phyloP scores from a whole-genome alignment of 2,888 invertebrate species.

The Heliconius erato region DNA sequence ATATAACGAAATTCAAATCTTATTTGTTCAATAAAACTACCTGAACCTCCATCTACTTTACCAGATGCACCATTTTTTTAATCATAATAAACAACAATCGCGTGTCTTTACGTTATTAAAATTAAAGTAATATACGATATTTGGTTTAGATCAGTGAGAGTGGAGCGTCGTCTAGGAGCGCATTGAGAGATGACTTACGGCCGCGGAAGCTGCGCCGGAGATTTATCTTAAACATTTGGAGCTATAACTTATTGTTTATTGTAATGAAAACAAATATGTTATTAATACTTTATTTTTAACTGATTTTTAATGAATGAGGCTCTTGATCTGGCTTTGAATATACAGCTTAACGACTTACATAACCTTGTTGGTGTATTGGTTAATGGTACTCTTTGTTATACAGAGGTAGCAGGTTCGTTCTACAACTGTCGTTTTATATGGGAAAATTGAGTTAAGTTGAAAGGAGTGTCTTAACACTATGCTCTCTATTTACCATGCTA shows the following conservation, averaged over 20 bases:
- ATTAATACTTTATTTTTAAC: constrained; percentile 22
- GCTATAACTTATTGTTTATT: constrained; percentile 17
- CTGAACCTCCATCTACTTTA: neutral
- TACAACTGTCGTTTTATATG: too few relatives aligned
- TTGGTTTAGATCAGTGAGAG: constrained; percentile 63
- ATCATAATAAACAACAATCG: constrained; percentile 57
- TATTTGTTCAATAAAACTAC: too few relatives aligned
- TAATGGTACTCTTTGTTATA: neutral
- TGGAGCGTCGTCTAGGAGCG: constrained; percentile 53
- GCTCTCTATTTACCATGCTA: too few relatives aligned
- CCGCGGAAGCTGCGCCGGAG: constrained; percentile 9
- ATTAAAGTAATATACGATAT: constrained; percentile 67
- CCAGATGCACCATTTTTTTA: constrained; percentile 31
- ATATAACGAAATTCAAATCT: too few relatives aligned
- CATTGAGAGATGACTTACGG: constrained; percentile 15
- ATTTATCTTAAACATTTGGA: neutral
- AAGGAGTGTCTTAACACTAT: too few relatives aligned
- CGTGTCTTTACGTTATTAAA: constrained; percentile 69
- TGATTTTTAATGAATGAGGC: constrained; percentile 15
- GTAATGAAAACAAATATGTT: constrained; percentile 26
- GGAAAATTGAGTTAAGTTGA: too few relatives aligned
- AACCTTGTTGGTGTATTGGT: neutral
- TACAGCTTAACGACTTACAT: neutral
- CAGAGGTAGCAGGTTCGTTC: neutral
- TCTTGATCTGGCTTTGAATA: constrained; percentile 7